Percentiles rank a stretch among this genome's conserved stretches.
phyloP scores from a whole-genome alignment of 1,140 invertebrate genomes.

The Wiebesia pumilae region DNA sequence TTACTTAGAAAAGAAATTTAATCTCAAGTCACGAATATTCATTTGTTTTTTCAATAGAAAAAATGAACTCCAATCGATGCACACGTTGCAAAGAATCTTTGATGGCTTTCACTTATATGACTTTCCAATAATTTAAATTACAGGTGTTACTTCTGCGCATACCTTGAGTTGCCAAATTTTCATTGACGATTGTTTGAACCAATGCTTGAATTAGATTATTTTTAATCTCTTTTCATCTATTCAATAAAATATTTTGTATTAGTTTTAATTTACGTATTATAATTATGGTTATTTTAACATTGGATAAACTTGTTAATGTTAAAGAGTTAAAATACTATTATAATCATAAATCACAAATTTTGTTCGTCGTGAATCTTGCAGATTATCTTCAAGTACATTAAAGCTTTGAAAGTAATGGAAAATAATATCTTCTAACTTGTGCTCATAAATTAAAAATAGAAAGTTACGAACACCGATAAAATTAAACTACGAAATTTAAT shows the following conservation, averaged over 20 bases:
- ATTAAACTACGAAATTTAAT: background rate
- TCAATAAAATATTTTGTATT: too few relatives aligned
- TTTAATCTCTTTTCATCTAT: background rate
- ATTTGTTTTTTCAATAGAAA: constrained; percentile 29
- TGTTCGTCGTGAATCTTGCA: background rate
- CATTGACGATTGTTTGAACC: background rate
- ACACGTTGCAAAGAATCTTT: background rate
- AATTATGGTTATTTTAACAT: too few relatives aligned
- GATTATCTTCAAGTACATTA: background rate
- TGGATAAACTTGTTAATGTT: too few relatives aligned
- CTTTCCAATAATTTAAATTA: constrained; percentile 51
- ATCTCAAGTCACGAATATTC: background rate
- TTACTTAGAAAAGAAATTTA: background rate
- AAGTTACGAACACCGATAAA: background rate
- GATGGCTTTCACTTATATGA: constrained; percentile 39
- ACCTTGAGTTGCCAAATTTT: constrained; percentile 37
- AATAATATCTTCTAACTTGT: background rate
- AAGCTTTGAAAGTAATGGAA: background rate
- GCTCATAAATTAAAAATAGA: background rate
- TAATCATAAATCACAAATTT: background rate
- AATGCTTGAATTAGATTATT: background rate
- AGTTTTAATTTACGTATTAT: too few relatives aligned
- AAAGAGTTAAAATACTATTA: too few relatives aligned
- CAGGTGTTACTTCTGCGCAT: constrained; percentile 18
- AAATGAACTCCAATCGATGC: constrained; percentile 31